Conservation (phyloP, 2,888 invertebrate species). For the Limnephilus marmoratus region DNA sequence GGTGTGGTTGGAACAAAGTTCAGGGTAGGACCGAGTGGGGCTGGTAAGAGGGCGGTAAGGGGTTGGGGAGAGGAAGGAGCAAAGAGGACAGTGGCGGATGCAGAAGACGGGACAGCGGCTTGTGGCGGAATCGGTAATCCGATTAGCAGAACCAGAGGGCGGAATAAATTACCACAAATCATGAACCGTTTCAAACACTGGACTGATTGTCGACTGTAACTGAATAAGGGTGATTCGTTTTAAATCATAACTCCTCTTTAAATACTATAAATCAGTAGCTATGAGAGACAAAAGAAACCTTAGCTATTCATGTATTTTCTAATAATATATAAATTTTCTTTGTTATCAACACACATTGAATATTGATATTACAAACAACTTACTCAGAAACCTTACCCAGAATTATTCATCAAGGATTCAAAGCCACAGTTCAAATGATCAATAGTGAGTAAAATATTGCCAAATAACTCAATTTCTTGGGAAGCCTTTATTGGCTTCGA, state of each 20-base stretch:
- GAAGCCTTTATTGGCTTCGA: background rate
- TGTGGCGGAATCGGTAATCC: constrained; percentile 46
- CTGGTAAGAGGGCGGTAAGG: background rate
- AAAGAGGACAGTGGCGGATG: constrained; percentile 34
- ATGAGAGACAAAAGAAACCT: background rate
- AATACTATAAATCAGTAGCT: background rate
- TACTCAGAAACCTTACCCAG: background rate
- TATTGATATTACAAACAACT: background rate
- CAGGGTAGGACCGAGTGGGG: constrained; percentile 14
- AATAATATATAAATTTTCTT: too few relatives aligned
- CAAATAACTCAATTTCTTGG: background rate
- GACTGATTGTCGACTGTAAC: constrained; percentile 45
- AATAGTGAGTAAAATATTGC: background rate
- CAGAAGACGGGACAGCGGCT: constrained; percentile 39
- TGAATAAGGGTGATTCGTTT: constrained; percentile 34
- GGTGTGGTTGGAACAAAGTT: background rate
- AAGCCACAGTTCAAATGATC: background rate
- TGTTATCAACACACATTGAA: background rate
- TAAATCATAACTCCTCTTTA: background rate
- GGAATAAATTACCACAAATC: constrained; percentile 53
- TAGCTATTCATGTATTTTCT: background rate
- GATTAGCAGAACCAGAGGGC: constrained; percentile 41
- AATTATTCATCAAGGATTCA: background rate
- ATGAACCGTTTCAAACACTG: constrained; percentile 22
- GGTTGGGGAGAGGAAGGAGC: background rate